phyloP scores from a whole-genome alignment of 2,113 vertebrate species.

The Rhinoderma darwinii region DNA sequence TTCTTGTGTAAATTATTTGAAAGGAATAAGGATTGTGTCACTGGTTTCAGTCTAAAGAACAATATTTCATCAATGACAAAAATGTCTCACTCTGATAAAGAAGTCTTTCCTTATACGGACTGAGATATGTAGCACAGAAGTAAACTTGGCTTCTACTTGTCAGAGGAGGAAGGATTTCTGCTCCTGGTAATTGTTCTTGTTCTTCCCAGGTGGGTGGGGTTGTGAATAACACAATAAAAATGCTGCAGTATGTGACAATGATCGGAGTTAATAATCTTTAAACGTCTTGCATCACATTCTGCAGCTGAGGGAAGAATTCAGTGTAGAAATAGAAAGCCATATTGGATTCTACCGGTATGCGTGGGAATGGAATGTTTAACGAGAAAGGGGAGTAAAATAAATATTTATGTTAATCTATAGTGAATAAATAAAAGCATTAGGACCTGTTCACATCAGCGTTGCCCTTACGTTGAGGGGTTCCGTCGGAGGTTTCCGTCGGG shows the following conservation, averaged over 20 bases:
- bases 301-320: neutral
- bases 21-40: slow-evolving; percentile 5
- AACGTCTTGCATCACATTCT: neutral
- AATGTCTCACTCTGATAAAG: neutral
- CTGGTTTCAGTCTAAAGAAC: slow-evolving; percentile 19
- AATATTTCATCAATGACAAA: neutral
- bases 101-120: slow-evolving; percentile 35
- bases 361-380: neutral
- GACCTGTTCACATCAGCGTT: no score
- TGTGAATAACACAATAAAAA: slow-evolving; percentile 39
- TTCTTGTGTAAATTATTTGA: neutral
- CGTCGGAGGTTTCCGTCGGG: no score
- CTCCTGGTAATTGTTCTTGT: slow-evolving; percentile 22
- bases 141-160: neutral
- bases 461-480: no score
- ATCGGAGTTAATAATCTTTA: neutral
- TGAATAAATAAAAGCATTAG: neutral
- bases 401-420: no score
- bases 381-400: neutral
- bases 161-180: neutral
- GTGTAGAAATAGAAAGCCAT: neutral
- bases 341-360: neutral
- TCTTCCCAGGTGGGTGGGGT: slow-evolving; percentile 17
- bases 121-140: neutral
- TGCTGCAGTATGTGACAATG: slow-evolving; percentile 20